These are phyloP conservation scores for Acanthiza pusilla DNA, from an alignment of 2,797 vertebrate species.

Conservation along the genomic window DNA sequence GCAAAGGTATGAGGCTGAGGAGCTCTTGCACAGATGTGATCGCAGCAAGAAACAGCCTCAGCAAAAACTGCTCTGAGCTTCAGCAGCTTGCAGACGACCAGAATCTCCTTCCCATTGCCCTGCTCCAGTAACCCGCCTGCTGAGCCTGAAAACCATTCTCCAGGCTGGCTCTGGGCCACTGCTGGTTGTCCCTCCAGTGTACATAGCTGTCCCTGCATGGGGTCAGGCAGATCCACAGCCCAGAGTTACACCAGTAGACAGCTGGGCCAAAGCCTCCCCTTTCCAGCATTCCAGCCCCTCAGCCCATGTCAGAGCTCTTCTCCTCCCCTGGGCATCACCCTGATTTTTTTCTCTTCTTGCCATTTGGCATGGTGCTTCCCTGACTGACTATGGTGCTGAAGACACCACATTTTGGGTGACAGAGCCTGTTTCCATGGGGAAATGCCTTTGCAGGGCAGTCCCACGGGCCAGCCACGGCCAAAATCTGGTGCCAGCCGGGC, in stretches of 20 bases:
- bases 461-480: neutral
- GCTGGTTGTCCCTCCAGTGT: rapidly evolving
- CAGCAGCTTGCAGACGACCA: neutral
- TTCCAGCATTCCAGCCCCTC: neutral
- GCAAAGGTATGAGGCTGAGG: neutral
- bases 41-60: neutral
- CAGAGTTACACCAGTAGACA: neutral
- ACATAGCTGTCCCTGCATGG: rapidly evolving
- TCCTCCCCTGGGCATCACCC: neutral
- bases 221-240: neutral
- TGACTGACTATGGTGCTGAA: neutral
- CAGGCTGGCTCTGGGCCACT: neutral
- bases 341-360: neutral
- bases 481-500: neutral
- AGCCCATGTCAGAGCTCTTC: neutral
- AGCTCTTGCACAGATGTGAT: neutral
- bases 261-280: neutral
- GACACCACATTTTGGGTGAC: neutral
- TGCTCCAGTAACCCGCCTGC: neutral
- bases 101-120: neutral
- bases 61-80: neutral
- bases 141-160: neutral
- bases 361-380: neutral
- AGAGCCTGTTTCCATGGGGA: neutral
- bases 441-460: neutral